Conservation (phyloP, 1,140 invertebrate species). For the Drosophila pseudoananassae region DNA sequence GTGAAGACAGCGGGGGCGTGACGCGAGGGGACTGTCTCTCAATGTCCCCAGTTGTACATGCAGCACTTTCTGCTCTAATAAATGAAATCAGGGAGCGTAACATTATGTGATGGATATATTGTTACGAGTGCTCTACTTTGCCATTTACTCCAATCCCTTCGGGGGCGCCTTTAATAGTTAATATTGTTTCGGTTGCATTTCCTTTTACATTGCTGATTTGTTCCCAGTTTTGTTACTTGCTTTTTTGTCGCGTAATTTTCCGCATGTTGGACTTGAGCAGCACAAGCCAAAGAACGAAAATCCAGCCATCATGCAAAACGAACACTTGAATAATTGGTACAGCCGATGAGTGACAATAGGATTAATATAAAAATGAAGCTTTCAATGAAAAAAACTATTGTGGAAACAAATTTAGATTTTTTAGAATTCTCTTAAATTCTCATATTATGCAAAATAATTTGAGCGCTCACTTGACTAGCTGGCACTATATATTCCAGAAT, state of each 20-base stretch:
- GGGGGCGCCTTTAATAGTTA: conserved; percentile 56
- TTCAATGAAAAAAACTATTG: too few relatives aligned
- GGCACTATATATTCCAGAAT: conserved; percentile 47
- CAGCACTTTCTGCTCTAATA: conserved; percentile 80
- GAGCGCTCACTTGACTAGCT: conserved; percentile 16
- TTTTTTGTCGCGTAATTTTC: conserved; percentile 74
- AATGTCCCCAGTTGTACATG: conserved; percentile 62
- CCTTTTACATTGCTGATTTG: conserved; percentile 1
- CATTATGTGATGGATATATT: conserved; percentile 82
- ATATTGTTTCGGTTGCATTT: conserved; percentile 70
- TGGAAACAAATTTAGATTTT: neutral
- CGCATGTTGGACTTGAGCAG: conserved; percentile 70
- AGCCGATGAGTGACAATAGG: conserved; percentile 46
- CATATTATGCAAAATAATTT: conserved; percentile 11
- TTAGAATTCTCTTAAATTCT: conserved; percentile 1
- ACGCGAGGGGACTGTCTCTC: conserved; percentile 10
- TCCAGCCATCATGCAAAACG: conserved; percentile 58
- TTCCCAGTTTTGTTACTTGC: conserved; percentile 1
- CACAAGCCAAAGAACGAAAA: conserved; percentile 9
- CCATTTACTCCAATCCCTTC: conserved; percentile 1
- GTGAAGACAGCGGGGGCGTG: conserved; percentile 5
- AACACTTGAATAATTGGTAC: conserved; percentile 74
- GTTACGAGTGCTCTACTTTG: conserved; percentile 46
- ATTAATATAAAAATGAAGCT: too few relatives aligned
- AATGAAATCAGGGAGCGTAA: conserved; percentile 81